Evolutionary conservation across 2,797 vertebrate genomes (phyloP), one percentile per base, ranked within the genome.

Genomic region (Avahi laniger): DNA sequence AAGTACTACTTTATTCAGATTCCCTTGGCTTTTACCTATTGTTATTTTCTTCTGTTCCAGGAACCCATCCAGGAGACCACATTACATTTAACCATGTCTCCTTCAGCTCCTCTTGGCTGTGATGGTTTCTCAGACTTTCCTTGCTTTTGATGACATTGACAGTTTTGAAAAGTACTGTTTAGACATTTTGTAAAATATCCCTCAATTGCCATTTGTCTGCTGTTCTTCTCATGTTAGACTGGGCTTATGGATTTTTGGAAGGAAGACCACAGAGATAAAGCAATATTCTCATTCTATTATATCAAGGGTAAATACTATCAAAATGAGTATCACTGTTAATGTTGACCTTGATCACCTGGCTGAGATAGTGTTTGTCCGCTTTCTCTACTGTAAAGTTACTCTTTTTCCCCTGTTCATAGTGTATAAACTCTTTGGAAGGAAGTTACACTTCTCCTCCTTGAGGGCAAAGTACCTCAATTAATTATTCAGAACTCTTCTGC

Each of bases 11-110:
- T 88, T 86, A 63, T 93, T 50, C 48, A 76, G 14, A 67, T 54
- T 90, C 14, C 33, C 50, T 83, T 72, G 8, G 69, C 65, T 92
- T 93, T 76, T 69, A 59, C 11, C 24, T 93, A n/a, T 75, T 26
- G 33, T 46, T 78, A 2, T 90, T 52, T 93, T 35, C 52, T 76
- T 95, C 17, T 88, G 6, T 82, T 90, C 22, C 20, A 89, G 22
- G 10, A 92, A 80, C 5, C 26, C 41, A 76, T 76, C 14, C 48
- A 61, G 41, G 33, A 48, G 18, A 63, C 5, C 7, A 83, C 20
- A 50, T 59, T 26, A 22, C 63, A 30, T 50, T 52, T 46, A 79
- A 5, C 57, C 4, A 18, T 38, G 30, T 43, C 8, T n/a, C 20
- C 13, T 63, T 35, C 18, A 8, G 17, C 9, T 61, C 33, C 38